Conservation (phyloP, 1,140 invertebrate species). For the Cepaea nemoralis region DNA sequence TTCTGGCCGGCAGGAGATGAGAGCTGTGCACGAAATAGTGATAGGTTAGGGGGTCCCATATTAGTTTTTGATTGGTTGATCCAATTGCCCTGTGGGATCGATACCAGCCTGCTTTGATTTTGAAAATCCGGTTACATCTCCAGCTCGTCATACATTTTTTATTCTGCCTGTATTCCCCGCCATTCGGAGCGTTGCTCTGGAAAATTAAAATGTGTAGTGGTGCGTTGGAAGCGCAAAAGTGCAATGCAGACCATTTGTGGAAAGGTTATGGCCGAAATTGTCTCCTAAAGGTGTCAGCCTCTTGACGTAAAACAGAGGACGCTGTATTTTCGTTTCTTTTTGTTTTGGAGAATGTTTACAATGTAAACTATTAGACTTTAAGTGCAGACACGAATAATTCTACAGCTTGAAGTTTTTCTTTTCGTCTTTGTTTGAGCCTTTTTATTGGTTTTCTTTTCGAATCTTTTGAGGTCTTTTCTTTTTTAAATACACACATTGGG, state of each 20-base stretch:
- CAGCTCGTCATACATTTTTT: conserved; percentile 4
- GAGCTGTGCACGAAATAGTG: conserved; percentile 4
- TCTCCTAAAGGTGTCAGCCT: background rate
- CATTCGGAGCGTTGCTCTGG: conserved; percentile 1
- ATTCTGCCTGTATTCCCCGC: conserved; percentile 5
- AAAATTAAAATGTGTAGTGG: conserved; percentile 18
- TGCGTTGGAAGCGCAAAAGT: conserved; percentile 13
- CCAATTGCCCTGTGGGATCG: background rate
- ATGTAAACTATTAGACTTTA: background rate
- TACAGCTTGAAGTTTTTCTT: too few relatives aligned
- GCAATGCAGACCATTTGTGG: conserved; percentile 5
- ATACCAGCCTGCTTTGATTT: conserved; percentile 11
- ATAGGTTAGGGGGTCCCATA: conserved; percentile 5
- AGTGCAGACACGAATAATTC: background rate
- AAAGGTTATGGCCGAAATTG: conserved; percentile 1
- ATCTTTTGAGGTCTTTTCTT: too few relatives aligned
- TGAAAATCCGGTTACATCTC: conserved; percentile 15
- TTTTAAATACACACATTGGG: too few relatives aligned
- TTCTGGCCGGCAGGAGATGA: background rate
- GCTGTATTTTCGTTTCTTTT: background rate
- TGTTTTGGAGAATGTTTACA: background rate
- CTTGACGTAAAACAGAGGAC: background rate
- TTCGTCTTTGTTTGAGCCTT: too few relatives aligned
- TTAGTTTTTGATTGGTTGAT: conserved; percentile 20
- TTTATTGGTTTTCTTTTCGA: too few relatives aligned